A percentile compares a stretch with the other conserved stretches of the same genome.
Evolutionary conservation across 2,888 invertebrate genomes (phyloP).

Genomic region (Auanema sp.): DNA sequence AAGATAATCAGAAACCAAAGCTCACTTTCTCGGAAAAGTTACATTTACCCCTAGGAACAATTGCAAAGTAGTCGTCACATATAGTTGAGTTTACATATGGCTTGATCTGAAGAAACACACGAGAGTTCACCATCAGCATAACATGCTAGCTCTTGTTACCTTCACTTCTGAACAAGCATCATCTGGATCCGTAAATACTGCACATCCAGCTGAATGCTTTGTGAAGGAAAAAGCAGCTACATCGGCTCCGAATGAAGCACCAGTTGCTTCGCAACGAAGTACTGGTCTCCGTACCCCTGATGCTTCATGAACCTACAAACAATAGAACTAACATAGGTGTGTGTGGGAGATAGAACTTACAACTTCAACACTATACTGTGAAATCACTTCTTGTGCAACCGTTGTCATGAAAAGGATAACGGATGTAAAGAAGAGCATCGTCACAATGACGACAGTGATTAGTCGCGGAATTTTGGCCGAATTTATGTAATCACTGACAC

Average conservation of each 20-base stretch:
- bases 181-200: slow-evolving; percentile 36
- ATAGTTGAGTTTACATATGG: slow-evolving; percentile 21
- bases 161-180: slow-evolving; percentile 48
- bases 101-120: slow-evolving; percentile 13
- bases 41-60: slow-evolving; percentile 57
- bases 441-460: too few relatives aligned
- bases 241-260: slow-evolving; percentile 59
- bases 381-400: too few relatives aligned
- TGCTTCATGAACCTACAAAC: background rate
- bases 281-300: slow-evolving; percentile 13
- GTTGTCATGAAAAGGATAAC: too few relatives aligned
- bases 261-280: slow-evolving; percentile 51
- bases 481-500: too few relatives aligned
- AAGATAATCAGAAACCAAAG: background rate
- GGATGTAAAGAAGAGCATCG: too few relatives aligned
- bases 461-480: too few relatives aligned
- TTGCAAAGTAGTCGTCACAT: slow-evolving; percentile 49
- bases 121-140: background rate
- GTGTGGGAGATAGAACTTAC: slow-evolving; percentile 23
- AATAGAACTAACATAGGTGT: slow-evolving; percentile 3
- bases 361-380: slow-evolving; percentile 40
- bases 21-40: slow-evolving; percentile 47
- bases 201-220: slow-evolving; percentile 49
- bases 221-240: slow-evolving; percentile 42
- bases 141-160: slow-evolving; percentile 23